These are phyloP conservation scores for Calliphora vomitoria DNA, from an alignment of 2,888 invertebrate genomes.

Conservation along the genomic window DNA sequence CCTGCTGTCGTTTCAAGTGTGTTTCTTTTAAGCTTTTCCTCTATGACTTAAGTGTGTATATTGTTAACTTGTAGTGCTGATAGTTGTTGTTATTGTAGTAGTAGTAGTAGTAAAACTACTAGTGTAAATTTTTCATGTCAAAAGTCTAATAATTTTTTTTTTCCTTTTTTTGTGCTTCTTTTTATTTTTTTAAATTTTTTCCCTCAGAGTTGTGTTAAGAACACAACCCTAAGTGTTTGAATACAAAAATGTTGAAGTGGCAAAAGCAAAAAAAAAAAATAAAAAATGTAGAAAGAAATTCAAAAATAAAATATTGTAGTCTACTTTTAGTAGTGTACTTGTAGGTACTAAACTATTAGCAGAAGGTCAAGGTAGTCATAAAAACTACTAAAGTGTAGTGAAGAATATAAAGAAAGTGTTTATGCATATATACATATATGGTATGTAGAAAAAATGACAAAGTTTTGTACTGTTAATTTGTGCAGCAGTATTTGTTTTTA, in stretches of 20 bases:
- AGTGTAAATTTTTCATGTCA: slow-evolving; percentile 47
- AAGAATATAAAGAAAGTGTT: slow-evolving; percentile 22
- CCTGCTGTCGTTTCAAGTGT: slow-evolving; percentile 52
- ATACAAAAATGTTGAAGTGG: slow-evolving; percentile 23
- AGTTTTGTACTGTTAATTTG: slow-evolving; percentile 24
- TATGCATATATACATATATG: not conserved
- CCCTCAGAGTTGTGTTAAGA: slow-evolving; percentile 32
- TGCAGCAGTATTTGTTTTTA: slow-evolving; percentile 19
- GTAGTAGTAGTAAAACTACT: not conserved
- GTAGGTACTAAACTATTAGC: slow-evolving; percentile 68
- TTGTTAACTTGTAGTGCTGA: slow-evolving; percentile 51
- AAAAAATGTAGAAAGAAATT: not conserved
- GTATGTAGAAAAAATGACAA: not conserved
- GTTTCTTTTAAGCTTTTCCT: slow-evolving; percentile 63
- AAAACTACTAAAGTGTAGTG: slow-evolving; percentile 6
- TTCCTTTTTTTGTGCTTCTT: not conserved
- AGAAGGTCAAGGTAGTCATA: slow-evolving; percentile 71
- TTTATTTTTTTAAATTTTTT: not conserved
- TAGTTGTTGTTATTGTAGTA: not conserved
- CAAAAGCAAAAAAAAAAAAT: not conserved
- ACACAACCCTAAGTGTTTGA: slow-evolving; percentile 28
- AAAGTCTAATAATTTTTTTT: slow-evolving; percentile 63
- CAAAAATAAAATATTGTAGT: slow-evolving; percentile 60
- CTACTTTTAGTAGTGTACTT: slow-evolving; percentile 61
- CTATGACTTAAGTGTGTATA: slow-evolving; percentile 62